Conservation (phyloP, 2,797 vertebrate species). For the Varecia variegata region DNA sequence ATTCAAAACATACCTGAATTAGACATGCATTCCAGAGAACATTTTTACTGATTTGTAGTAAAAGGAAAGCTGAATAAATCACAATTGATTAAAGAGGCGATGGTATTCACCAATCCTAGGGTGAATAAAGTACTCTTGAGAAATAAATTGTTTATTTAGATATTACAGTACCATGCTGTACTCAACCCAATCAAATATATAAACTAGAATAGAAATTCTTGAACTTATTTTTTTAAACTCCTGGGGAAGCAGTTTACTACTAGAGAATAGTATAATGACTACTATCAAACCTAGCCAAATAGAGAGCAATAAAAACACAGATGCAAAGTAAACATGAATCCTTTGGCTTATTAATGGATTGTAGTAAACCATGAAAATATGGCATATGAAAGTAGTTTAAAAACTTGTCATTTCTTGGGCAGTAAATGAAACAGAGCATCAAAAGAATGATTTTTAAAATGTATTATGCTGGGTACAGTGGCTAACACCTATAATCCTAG, state of each 20-base stretch:
- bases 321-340: constrained; percentile 40
- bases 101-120: neutral
- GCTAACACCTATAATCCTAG: neutral
- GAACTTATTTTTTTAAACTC: neutral
- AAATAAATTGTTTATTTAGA: neutral
- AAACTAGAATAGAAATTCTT: neutral
- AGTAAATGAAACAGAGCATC: constrained; percentile 40
- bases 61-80: constrained; percentile 44
- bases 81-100: neutral
- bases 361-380: constrained; percentile 15
- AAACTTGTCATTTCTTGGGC: neutral
- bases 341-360: constrained; percentile 54
- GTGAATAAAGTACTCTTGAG: neutral
- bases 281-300: neutral
- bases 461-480: neutral
- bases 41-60: constrained; percentile 23
- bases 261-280: neutral
- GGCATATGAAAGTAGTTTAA: neutral
- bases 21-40: constrained; percentile 22
- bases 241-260: neutral
- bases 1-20: constrained; percentile 43
- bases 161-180: neutral
- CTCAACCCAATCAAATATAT: neutral
- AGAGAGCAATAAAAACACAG: neutral
- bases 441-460: neutral